Conservation (phyloP, 2,888 invertebrate genomes). For the Pseudoips prasinana region DNA sequence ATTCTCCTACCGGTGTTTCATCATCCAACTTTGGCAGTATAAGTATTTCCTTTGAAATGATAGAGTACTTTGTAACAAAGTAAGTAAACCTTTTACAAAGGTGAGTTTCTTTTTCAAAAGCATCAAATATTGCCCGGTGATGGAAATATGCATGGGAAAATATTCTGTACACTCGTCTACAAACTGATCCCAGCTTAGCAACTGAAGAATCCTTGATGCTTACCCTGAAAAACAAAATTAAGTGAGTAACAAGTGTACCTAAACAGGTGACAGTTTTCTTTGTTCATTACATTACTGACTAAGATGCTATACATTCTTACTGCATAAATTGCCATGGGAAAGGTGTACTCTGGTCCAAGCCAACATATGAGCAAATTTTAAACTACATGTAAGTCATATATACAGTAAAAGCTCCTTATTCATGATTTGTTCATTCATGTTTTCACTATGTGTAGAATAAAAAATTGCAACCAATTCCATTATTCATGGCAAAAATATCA, state of each 20-base stretch:
- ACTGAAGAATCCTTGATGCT: conserved; percentile 99
- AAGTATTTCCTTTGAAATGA: conserved; percentile 99
- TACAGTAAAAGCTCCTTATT: too few relatives aligned
- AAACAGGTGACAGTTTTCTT: too few relatives aligned
- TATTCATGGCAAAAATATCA: too few relatives aligned
- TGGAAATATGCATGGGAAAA: conserved; percentile 99
- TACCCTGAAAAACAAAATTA: conserved; percentile 92
- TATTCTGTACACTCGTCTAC: conserved; percentile 98
- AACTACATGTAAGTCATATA: too few relatives aligned
- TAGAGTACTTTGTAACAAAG: conserved; percentile 98
- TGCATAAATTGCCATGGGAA: too few relatives aligned
- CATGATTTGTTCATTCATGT: too few relatives aligned
- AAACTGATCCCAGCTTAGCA: conserved; percentile 98
- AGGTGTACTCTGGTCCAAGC: too few relatives aligned
- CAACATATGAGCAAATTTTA: too few relatives aligned
- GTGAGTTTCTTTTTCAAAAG: conserved; percentile 98
- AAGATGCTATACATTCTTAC: too few relatives aligned
- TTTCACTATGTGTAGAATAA: too few relatives aligned
- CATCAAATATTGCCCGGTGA: conserved; percentile 97
- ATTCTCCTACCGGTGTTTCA: conserved; percentile 81
- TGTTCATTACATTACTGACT: too few relatives aligned
- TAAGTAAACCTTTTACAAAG: conserved; percentile 97
- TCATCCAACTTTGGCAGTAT: conserved; percentile 98
- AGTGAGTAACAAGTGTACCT: conserved; percentile 4
- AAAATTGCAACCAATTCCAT: too few relatives aligned